Evolutionary conservation across 2,113 vertebrate genomes (phyloP), one percentile per base, ranked within the genome.

Genomic region (Zosterops lateralis): DNA sequence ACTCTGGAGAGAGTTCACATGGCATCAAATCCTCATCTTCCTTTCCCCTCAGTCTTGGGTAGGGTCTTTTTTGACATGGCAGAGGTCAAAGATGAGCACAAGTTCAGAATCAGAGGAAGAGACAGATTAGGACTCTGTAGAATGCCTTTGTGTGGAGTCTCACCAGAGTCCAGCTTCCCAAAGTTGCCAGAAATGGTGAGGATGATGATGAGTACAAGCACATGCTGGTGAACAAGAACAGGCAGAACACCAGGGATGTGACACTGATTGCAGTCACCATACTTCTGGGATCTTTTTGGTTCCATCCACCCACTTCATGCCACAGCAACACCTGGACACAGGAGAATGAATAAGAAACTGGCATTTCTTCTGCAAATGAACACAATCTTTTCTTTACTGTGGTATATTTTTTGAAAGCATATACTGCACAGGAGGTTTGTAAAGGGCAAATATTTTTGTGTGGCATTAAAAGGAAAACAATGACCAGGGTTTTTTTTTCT

Each of bases 391-490:
- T 44, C 40, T 72, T 79, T 34, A 89, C 70, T 91, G 61, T 62
- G 68, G n/a, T 77, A 72, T 70, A 75, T 75, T 95, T 89, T 80
- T 68, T 22, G 32, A 80, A 82, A 93, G 32, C 20, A 26, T 21
- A 28, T 25, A 57, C 31, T 53, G 19, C 31, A 81, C 68, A 90
- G 76, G 38, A 81, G 36, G 14, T 88, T 92, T 87, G 80, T 92
- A 58, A 91, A 51, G 60, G 67, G 48, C 50, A 93, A 64, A 60
- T 77, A 79, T 72, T 94, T 93, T 93, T 95, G 74, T 50, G 68
- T 11, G 93, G 78, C 90, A 88, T n/a, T 60, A 93, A 68, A 86
- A 89, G 83, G 54, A 95, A 94, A 95, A 65, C 67, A 91, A 83
- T 78, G 91, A 57, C 34, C 71, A 80, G 84, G 38, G 14, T 8